phyloP scores from a whole-genome alignment of 2,888 invertebrate species.

The Chydorus sphaericus region DNA sequence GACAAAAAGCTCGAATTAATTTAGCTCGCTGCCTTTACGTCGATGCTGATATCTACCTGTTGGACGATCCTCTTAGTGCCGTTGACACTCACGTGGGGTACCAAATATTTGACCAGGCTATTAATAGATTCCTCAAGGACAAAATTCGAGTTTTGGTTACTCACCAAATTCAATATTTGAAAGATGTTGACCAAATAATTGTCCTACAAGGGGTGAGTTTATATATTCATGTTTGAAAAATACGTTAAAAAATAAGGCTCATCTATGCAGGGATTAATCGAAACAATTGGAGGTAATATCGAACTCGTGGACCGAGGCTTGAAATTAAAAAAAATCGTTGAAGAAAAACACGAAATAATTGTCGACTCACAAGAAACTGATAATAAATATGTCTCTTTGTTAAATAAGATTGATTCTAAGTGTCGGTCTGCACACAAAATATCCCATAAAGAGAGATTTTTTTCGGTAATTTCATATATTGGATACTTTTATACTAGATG shows the following conservation, averaged over 20 bases:
- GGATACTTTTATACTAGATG: no score
- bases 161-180: slow-evolving; percentile 67
- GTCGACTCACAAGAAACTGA: slow-evolving; percentile 22
- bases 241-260: neutral
- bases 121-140: slow-evolving; percentile 26
- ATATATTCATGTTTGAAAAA: no score
- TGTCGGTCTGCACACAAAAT: no score
- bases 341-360: slow-evolving; percentile 4
- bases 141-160: slow-evolving; percentile 40
- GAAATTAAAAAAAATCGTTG: slow-evolving; percentile 56
- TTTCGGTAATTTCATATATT: no score
- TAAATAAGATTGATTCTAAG: slow-evolving; percentile 17
- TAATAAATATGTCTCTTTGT: neutral
- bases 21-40: slow-evolving; percentile 32
- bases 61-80: slow-evolving; percentile 37
- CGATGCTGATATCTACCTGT: slow-evolving; percentile 34
- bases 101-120: slow-evolving; percentile 33
- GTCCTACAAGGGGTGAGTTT: slow-evolving; percentile 51
- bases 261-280: slow-evolving; percentile 33
- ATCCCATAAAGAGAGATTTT: no score
- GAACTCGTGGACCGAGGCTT: slow-evolving; percentile 55
- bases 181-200: slow-evolving; percentile 47
- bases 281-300: slow-evolving; percentile 44
- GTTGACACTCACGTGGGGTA: slow-evolving; percentile 34
- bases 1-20: slow-evolving; percentile 37